Base-by-base conservation (phyloP, 2,888 invertebrate species). In the Malacosoma neustria region DNA sequence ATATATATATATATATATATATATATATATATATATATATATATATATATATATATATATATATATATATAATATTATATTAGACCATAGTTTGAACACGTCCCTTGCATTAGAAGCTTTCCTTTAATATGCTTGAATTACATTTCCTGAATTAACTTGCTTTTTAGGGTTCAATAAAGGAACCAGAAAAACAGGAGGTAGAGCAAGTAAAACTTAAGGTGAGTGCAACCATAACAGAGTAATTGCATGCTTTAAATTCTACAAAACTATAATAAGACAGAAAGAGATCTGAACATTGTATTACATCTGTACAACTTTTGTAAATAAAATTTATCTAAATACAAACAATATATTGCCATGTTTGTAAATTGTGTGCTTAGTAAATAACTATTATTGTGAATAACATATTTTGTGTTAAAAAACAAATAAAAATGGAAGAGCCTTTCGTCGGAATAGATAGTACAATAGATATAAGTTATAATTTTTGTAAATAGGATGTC, bases 121-220 rank as follows among this genome's bases (percentile, higher is more conserved):
- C n/a, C n/a, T n/a, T n/a, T n/a, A n/a, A n/a, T n/a, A n/a, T n/a
- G n/a, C n/a, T n/a, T n/a, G n/a, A n/a, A n/a, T n/a, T n/a, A n/a
- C n/a, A 68, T 53, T 49, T 49, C 49, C 65, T 55, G 42, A 48
- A 60, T 55, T 65, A 70, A 72, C 66, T 74, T 69, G 38, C 65
- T 80, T 53, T 84, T 66, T 81, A 84, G 85, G 72, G 67, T 41
- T 68, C 61, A 51, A 58, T 81, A 51, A 75, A 80, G 54, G 68
- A 75, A 57, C 67, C 72, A 37, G 73, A 79, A 63, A 53, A 54
- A 39, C 58, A 54, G 38, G 63, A 74, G 61, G 38, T 84, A 44
- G 76, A 66, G 32, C 58, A 79, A 63, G 57, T 85, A 34, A 84
- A 84, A 61, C 59, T 85, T 2, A 85, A 84, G 82, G 85, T 85